These are phyloP conservation scores for Agrotis segetum DNA, from an alignment of 2,888 invertebrate genomes.

Conservation along the genomic window DNA sequence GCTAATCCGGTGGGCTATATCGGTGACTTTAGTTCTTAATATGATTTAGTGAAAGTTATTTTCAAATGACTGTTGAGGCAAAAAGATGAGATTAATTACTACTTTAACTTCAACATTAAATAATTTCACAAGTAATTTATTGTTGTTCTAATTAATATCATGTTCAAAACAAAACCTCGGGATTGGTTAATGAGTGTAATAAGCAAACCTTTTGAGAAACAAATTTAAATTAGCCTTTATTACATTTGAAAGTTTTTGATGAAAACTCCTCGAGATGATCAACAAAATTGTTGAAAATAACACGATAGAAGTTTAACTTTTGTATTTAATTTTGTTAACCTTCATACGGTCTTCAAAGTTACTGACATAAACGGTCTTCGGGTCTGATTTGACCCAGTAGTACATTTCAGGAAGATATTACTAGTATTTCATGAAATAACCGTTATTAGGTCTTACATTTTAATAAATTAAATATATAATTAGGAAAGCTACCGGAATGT, in stretches of 20 bases:
- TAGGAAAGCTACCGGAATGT: too few relatives aligned
- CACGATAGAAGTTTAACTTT: conserved; percentile 11
- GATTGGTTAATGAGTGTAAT: conserved; percentile 42
- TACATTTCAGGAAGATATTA: too few relatives aligned
- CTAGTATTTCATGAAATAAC: too few relatives aligned
- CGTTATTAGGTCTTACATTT: too few relatives aligned
- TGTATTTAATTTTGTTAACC: conserved; percentile 8
- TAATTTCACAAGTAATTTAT: conserved; percentile 2
- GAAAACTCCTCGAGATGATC: conserved; percentile 36
- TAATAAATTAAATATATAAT: too few relatives aligned
- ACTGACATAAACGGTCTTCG: too few relatives aligned
- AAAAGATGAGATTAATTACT: conserved; percentile 13
- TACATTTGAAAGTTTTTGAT: conserved; percentile 48
- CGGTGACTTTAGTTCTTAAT: too few relatives aligned
- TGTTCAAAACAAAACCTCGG: conserved; percentile 41
- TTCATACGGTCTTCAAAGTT: too few relatives aligned
- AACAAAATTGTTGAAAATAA: conserved; percentile 41
- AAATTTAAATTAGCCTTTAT: conserved; percentile 42
- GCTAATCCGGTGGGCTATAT: too few relatives aligned
- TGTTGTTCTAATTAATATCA: conserved; percentile 43
- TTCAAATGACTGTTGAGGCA: background rate
- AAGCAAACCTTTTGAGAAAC: conserved; percentile 31
- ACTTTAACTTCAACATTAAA: conserved; percentile 8
- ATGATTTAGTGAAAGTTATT: too few relatives aligned
- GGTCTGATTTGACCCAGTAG: too few relatives aligned